A percentile compares a stretch with the other conserved stretches of the same genome.
These are phyloP conservation scores for Trididemnum miniatum DNA, from an alignment of 23 tunicate genomes.

Conservation along the genomic window DNA sequence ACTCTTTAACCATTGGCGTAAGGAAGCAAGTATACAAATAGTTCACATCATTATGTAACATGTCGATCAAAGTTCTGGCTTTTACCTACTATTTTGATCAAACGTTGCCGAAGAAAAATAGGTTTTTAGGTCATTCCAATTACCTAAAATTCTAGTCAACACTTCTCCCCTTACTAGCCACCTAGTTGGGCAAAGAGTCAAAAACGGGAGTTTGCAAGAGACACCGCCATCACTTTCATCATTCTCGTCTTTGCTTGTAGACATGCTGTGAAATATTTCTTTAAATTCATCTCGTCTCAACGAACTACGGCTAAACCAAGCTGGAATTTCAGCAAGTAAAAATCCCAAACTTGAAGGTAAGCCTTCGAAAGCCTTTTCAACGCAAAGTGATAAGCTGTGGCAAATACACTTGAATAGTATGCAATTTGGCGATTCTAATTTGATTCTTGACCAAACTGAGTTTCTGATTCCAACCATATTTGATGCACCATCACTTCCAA, in stretches of 20 bases:
- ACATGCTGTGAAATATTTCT: slow-evolving; percentile 20
- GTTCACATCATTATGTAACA: not conserved
- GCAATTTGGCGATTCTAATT: slow-evolving; percentile 20
- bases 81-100: slow-evolving; percentile 20
- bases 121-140: slow-evolving; percentile 6
- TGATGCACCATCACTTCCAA: slow-evolving; percentile 36
- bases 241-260: not conserved
- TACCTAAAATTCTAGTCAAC: slow-evolving; percentile 1
- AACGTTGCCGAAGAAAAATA: not conserved
- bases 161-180: slow-evolving; percentile 27
- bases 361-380: not conserved
- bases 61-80: not conserved
- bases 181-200: slow-evolving; percentile 8
- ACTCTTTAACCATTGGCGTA: slow-evolving; percentile 22
- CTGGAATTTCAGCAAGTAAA: slow-evolving; percentile 9
- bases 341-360: slow-evolving; percentile 16
- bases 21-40: slow-evolving; percentile 17
- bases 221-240: slow-evolving; percentile 9
- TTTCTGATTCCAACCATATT: slow-evolving; percentile 22
- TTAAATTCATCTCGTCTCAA: slow-evolving; percentile 23
- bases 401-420: slow-evolving; percentile 15
- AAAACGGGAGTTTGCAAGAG: slow-evolving; percentile 5
- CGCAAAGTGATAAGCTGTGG: slow-evolving; percentile 13
- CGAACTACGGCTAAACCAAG: slow-evolving; percentile 16
- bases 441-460: slow-evolving; percentile 38